Evolutionary conservation across 64 coral and sea anemone genomes (phyloP).

Genomic region (Exaiptasia diaphana): DNA sequence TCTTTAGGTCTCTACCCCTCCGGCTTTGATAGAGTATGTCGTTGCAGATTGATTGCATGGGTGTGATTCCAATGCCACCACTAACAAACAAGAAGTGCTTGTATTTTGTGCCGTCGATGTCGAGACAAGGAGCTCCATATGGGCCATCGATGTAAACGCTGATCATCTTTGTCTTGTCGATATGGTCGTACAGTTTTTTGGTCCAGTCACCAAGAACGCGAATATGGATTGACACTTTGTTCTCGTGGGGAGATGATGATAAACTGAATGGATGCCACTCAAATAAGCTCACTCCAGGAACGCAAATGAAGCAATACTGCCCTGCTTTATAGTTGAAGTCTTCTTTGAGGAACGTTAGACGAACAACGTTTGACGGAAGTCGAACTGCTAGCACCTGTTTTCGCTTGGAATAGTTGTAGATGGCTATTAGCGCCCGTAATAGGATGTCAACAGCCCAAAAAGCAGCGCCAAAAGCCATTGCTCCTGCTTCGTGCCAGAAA

Average conservation of each 20-base stretch:
- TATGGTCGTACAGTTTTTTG: slow-evolving; percentile 35
- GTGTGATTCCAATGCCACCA: slow-evolving; percentile 73
- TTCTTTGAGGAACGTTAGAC: slow-evolving; percentile 59
- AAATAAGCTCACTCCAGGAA: slow-evolving; percentile 51
- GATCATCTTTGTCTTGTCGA: slow-evolving; percentile 29
- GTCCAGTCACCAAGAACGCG: slow-evolving; percentile 79
- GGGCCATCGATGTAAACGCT: slow-evolving; percentile 63
- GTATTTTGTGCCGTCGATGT: slow-evolving; percentile 62
- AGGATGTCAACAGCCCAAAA: slow-evolving; percentile 61
- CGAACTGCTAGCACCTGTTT: slow-evolving; percentile 58
- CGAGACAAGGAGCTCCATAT: slow-evolving; percentile 61
- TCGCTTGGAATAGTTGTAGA: slow-evolving; percentile 41
- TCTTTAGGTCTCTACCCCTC: slow-evolving; percentile 50
- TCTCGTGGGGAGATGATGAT: slow-evolving; percentile 72
- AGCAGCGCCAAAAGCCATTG: slow-evolving; percentile 36
- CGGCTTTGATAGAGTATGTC: slow-evolving; percentile 51
- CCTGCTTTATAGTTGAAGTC: slow-evolving; percentile 70
- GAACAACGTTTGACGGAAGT: slow-evolving; percentile 61
- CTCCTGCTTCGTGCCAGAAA: slow-evolving; percentile 42
- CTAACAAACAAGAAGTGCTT: slow-evolving; percentile 67
- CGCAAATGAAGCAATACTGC: slow-evolving; percentile 69
- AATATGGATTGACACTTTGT: slow-evolving; percentile 59
- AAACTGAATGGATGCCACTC: slow-evolving; percentile 74
- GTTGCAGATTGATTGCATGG: slow-evolving; percentile 78
- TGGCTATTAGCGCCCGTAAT: slow-evolving; percentile 10